Conservation (phyloP, 1,140 invertebrate genomes). For the Cydia splendana region DNA sequence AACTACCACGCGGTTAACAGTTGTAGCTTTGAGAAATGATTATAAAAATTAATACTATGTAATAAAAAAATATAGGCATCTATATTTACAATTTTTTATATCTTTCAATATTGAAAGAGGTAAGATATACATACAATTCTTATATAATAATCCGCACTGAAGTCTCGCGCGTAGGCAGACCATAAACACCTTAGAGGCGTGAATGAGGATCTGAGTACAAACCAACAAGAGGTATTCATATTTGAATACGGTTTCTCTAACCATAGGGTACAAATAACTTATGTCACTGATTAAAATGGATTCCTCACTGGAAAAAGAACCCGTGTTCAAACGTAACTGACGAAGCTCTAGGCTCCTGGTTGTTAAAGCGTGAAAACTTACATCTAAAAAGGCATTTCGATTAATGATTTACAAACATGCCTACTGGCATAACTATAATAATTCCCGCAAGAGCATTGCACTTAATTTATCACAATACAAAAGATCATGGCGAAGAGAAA, state of each 20-base stretch:
- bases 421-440: conserved; percentile 37
- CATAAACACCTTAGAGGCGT: not conserved
- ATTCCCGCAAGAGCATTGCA: conserved; percentile 68
- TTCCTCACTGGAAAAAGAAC: conserved; percentile 7
- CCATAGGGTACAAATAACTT: not conserved
- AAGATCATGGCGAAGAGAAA: conserved; percentile 45
- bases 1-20: conserved; percentile 48
- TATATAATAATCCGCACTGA: conserved; percentile 10
- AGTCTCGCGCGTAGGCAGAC: conserved; percentile 8
- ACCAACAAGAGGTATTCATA: not conserved
- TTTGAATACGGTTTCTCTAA: conserved; percentile 10
- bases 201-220: not conserved
- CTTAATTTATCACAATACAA: conserved; percentile 67
- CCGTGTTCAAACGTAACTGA: not conserved
- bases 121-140: not conserved
- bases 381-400: conserved; percentile 31
- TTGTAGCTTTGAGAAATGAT: conserved; percentile 66
- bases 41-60: conserved; percentile 67
- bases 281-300: not conserved
- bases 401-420: conserved; percentile 28
- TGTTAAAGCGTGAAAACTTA: conserved; percentile 19
- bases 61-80: conserved; percentile 76
- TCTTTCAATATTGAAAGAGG: conserved; percentile 39
- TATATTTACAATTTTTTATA: conserved; percentile 73
- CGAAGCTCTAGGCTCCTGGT: not conserved